Percentiles rank a stretch among this genome's conserved stretches.
These are phyloP conservation scores for Pristiophorus japonicus DNA, from an alignment of 2,113 vertebrate genomes.

Conservation along the genomic window DNA sequence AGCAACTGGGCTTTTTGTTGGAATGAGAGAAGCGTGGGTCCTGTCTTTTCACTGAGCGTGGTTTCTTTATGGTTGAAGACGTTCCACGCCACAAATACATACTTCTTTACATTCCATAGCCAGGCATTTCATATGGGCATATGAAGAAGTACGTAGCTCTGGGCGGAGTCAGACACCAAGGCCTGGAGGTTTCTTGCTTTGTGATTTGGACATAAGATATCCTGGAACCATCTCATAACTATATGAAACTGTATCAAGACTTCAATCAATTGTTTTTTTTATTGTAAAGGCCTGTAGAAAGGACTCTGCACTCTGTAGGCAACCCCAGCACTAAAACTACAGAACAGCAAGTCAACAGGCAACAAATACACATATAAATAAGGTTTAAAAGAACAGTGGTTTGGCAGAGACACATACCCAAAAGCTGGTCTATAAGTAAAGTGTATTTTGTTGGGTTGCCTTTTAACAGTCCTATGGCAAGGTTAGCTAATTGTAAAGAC, in stretches of 20 bases:
- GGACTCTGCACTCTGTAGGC: no score
- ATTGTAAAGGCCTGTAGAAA: neutral
- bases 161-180: conserved; percentile 43
- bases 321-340: neutral
- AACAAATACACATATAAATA: neutral
- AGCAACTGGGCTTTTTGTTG: neutral
- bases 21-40: no score
- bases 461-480: neutral
- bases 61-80: neutral
- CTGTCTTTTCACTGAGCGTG: neutral
- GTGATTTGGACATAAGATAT: neutral
- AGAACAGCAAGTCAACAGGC: neutral
- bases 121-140: conserved; percentile 58
- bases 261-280: neutral
- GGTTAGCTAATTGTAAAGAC: neutral
- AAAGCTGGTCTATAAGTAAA: neutral
- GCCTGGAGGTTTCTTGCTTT: conserved; percentile 29
- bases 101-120: conserved; percentile 67
- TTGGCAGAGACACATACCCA: neutral
- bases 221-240: neutral
- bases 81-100: conserved; percentile 55
- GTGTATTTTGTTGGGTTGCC: neutral
- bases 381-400: neutral
- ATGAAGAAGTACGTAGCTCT: conserved; percentile 64
- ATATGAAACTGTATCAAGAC: neutral